Base-by-base conservation (phyloP, 2,113 vertebrate species). In the Stegostoma tigrinum region DNA sequence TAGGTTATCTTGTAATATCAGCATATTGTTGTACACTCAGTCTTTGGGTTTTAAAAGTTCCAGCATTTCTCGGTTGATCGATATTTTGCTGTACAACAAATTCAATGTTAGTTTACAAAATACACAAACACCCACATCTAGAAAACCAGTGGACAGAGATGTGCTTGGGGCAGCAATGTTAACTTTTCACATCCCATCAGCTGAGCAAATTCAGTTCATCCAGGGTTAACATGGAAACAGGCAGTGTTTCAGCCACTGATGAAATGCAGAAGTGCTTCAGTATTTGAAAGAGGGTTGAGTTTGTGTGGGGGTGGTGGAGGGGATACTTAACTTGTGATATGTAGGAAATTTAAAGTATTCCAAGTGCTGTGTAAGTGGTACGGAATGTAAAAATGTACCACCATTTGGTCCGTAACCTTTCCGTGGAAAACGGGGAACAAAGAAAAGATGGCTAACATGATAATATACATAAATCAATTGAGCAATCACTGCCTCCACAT, bases 261-360 rank as follows among this genome's bases (percentile, higher is more conserved):
- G 61, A 93, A 93, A n/a, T 93, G 61, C 61, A 93, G 89, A 93
- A 93, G 64, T 23, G 61, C n/a, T 38, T 93, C 34, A n/a, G n/a
- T 38, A 23, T 34, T 91, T 91, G 89, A 66, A 66, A 23, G 61
- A 93, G 2, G 8, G 34, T 66, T 93, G 15, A 2, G 89, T 66
- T 34, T 66, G 89, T 89, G 86, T 52, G 86, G 52, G 52, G 3
- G 87, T 3, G 52, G 24, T 12, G 17, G 1, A 5, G 34, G 61
- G 34, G 55, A 42, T 23, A 66, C 61, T 66, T 93, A 61, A 61
- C 61, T 93, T 38, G 61, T 6, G 34, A 93, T 34, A 67, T 23
- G 89, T 93, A 66, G 89, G 89, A 93, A 93, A 93, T 93, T 66
- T 93, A 66, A 93, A 93, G 61, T 93, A 93, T 93, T 93, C 89